Percentiles rank a stretch among this genome's conserved stretches.
These are phyloP conservation scores for Drosophila prostipennis DNA, from an alignment of 2,888 invertebrate genomes.

Conservation along the genomic window DNA sequence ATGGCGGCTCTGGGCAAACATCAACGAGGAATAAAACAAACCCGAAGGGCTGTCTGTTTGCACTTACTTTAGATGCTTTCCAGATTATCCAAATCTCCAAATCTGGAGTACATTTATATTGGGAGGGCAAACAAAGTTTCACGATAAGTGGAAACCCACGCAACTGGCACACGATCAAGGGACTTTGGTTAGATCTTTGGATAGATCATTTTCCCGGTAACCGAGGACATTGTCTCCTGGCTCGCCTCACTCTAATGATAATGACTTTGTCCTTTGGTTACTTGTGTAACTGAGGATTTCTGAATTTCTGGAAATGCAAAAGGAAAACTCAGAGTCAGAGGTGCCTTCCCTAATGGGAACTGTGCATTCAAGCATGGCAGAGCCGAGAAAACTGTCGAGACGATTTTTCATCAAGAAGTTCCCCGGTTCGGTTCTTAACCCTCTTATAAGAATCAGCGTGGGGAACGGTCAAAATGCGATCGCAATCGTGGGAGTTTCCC, in stretches of 20 bases:
- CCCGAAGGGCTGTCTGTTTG: slow-evolving; percentile 28
- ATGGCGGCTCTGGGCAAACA: slow-evolving; percentile 38
- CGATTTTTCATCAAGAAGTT: slow-evolving; percentile 41
- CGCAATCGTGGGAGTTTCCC: slow-evolving; percentile 72
- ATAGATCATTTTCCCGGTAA: slow-evolving; percentile 4
- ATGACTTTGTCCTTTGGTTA: slow-evolving; percentile 13
- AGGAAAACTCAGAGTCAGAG: too few species aligned
- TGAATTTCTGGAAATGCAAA: not conserved
- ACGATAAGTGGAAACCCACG: not conserved
- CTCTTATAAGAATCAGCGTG: slow-evolving; percentile 24
- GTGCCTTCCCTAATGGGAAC: slow-evolving; percentile 51
- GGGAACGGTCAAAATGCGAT: slow-evolving; percentile 42
- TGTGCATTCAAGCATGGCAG: slow-evolving; percentile 57
- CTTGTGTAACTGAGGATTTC: too few species aligned
- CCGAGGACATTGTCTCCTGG: slow-evolving; percentile 2
- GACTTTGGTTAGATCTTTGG: not conserved
- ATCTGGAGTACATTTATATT: slow-evolving; percentile 29
- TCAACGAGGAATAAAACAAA: slow-evolving; percentile 27
- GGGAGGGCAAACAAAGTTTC: slow-evolving; percentile 14
- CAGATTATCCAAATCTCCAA: slow-evolving; percentile 43
- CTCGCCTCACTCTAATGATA: slow-evolving; percentile 3
- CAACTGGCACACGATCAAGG: slow-evolving; percentile 11
- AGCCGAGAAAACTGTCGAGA: slow-evolving; percentile 41
- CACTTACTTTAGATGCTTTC: slow-evolving; percentile 24
- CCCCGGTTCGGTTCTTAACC: slow-evolving; percentile 8